Percentiles rank a stretch among this genome's conserved stretches.
Evolutionary conservation across 1,140 invertebrate species (phyloP).

Genomic region (Lethrus apterus): DNA sequence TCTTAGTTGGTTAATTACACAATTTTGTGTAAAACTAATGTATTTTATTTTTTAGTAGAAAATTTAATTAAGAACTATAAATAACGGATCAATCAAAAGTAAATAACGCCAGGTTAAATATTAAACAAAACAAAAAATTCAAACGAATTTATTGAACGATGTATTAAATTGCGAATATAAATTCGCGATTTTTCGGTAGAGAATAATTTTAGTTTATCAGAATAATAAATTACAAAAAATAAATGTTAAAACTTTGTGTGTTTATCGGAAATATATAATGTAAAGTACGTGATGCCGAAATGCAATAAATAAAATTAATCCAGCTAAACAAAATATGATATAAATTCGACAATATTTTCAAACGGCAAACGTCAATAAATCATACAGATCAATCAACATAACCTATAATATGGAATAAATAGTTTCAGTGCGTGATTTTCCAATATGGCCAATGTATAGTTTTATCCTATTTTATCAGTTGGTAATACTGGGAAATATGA

Average conservation of each 20-base stretch:
- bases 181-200: conserved; percentile 5
- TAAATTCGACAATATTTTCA: conserved; percentile 15
- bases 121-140: background rate
- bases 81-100: no score
- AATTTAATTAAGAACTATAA: no score
- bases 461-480: conserved; percentile 21
- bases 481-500: conserved; percentile 24
- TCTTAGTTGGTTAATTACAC: no score
- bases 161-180: background rate
- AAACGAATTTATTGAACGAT: no score
- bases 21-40: no score
- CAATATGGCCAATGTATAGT: conserved; percentile 14
- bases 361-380: conserved; percentile 14
- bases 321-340: conserved; percentile 15
- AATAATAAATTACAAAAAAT: conserved; percentile 6
- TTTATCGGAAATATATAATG: conserved; percentile 13
- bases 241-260: conserved; percentile 9
- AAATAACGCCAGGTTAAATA: no score
- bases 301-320: conserved; percentile 17
- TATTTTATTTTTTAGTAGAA: no score
- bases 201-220: conserved; percentile 8
- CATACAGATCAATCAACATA: conserved; percentile 16
- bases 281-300: conserved; percentile 8
- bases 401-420: conserved; percentile 23
- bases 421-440: conserved; percentile 15